Evolutionary conservation across 2,797 vertebrate species (phyloP), one percentile per base, ranked within the genome.

Genomic region (Eutrigla gurnardus): DNA sequence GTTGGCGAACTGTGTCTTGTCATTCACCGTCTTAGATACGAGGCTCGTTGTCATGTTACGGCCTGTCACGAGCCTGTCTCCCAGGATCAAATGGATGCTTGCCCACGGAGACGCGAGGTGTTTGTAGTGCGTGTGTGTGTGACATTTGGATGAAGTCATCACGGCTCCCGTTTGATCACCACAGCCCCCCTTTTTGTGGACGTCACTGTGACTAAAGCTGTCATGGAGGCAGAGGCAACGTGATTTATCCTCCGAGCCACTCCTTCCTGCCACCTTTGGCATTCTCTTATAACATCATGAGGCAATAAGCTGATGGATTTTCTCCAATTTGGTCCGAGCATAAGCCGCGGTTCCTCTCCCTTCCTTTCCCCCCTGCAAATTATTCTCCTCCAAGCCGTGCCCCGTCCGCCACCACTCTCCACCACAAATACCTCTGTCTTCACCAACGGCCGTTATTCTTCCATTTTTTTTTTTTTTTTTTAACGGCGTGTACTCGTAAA

Each of bases 121-220:
- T 90, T 86, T 90, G 83, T 85, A 73, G 75, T 75, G 39, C 63
- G 72, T 81, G 81, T 89, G 89, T 64, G 70, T 81, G 75, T 90
- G 88, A 90, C 89, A 90, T 93, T 90, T 90, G 88, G 89, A 93
- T 92, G 89, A 93, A 92, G 91, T 92, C 88, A 88, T 92, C 91
- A 88, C 75, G 71, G 79, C 83, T 70, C 72, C 79, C 64, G 77
- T 92, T 92, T 93, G 91, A 92, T 94, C 85, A 86, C 86, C 68
- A 43, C 80, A 61, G 75, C 84, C 78, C 79, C 86, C 25, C 25
- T 25, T 25, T 88, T 84, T 87, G 87, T 87, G 90, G 87, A 90
- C 86, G 87, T 93, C 91, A 92, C 88, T 87, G 86, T 89, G 87
- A 90, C 89, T 90, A 80, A 90, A 88, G 85, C 90, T 91, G 90